Evolutionary conservation across 2,797 vertebrate species (phyloP), one percentile per base, ranked within the genome.

Genomic region (Helostoma temminkii): DNA sequence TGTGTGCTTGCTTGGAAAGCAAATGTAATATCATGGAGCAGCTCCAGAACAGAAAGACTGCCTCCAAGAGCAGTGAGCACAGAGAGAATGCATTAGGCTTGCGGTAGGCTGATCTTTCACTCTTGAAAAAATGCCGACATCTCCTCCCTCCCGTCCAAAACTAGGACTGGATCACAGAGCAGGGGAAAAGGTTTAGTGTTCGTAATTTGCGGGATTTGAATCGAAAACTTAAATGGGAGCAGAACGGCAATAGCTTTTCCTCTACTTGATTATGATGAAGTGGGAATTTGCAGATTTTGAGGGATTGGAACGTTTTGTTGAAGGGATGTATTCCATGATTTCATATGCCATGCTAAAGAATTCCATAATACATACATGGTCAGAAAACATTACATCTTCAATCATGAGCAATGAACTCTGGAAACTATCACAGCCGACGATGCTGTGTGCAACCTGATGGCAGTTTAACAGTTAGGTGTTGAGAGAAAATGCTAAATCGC

Each of bases 31-130:
- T 46, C 47, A 49, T 84, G 84, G 90, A 91, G 87, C 67, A 26
- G 83, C 85, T 88, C 85, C 89, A 91, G 77, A 91, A 81, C 72
- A 85, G 78, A 85, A 53, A 80, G 81, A 58, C 86, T 66, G 84
- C 83, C 83, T 91, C 87, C 87, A 86, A 88, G 76, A 69, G 84
- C 64, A 81, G 76, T 76, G 74, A 65, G 87, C 66, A 66, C 86
- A 87, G 82, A 90, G 88, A 91, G 82, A 89, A 88, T 79, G 78
- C 91, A 91, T 90, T 88, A 92, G 82, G 81, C 88, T 85, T 93
- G 92, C 45, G 91, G 91, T 92, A 64, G 79, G 72, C 81, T 92
- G 89, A 91, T 91, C 91, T 92, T 92, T 89, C 90, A 89, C 81
- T 88, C 78, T 84, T 86, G 71, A 90, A 80, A 88, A 88, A 91